Evolutionary conservation across 1,140 invertebrate genomes (phyloP).

Genomic region (Choristoneura fumiferana): DNA sequence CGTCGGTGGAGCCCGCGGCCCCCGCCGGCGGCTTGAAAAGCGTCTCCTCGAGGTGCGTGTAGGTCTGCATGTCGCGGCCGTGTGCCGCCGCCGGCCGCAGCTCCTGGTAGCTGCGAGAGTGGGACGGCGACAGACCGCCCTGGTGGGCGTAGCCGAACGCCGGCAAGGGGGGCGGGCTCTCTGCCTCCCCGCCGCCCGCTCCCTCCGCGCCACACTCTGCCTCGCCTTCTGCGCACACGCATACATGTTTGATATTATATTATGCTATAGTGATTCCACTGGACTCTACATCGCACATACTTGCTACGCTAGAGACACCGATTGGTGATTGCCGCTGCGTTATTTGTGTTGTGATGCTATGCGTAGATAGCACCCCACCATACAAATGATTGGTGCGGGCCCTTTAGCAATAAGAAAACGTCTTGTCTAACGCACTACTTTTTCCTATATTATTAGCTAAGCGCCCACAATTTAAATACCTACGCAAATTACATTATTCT

Average conservation of each 20-base stretch:
- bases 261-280: slow-evolving; percentile 6
- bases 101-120: slow-evolving; percentile 63
- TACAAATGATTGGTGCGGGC: too few relatives aligned
- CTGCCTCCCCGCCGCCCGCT: slow-evolving; percentile 36
- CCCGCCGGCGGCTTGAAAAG: slow-evolving; percentile 47
- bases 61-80: slow-evolving; percentile 65
- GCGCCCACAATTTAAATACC: too few relatives aligned
- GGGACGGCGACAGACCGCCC: slow-evolving; percentile 45
- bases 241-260: slow-evolving; percentile 26
- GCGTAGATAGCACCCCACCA: background rate
- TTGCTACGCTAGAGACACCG: background rate
- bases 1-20: slow-evolving; percentile 45
- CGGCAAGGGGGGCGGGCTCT: slow-evolving; percentile 53
- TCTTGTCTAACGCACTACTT: too few relatives aligned
- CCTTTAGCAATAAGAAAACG: too few relatives aligned
- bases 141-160: slow-evolving; percentile 56
- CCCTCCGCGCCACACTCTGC: slow-evolving; percentile 49
- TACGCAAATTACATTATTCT: too few relatives aligned
- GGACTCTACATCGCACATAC: slow-evolving; percentile 7
- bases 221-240: slow-evolving; percentile 59
- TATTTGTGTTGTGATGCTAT: background rate
- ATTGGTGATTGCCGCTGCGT: slow-evolving; percentile 2
- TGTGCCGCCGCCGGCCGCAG: slow-evolving; percentile 58
- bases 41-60: slow-evolving; percentile 60
- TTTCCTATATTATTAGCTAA: too few relatives aligned